Evolutionary conservation across 2,888 invertebrate genomes (phyloP), one percentile per base, ranked within the genome.

Genomic region (Mythimna loreyi): DNA sequence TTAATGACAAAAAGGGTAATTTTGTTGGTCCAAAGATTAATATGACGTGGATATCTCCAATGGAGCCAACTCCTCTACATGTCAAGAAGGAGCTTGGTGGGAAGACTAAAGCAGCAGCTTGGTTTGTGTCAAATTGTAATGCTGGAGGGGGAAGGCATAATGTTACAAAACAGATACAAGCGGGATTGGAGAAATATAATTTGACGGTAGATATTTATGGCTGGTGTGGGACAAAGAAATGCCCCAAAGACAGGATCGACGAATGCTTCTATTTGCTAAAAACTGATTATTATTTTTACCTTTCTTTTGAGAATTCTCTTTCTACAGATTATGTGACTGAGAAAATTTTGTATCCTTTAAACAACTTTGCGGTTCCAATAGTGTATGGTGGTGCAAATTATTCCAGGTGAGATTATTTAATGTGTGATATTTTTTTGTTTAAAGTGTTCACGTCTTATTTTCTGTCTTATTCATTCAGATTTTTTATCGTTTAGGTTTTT

Each of bases 321-420:
- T 80, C 88, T 43, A 89, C 90, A 60, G 95, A 96, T 79, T 95
- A 93, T 67, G 93, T 95, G 13, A 92, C 94, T 0, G 94, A 94
- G 65, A 92, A 92, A 60, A 55, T 94, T 59, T 71, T 94, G 71
- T 86, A 92, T 79, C 89, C 96, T 2, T 85, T 96, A 59, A 96
- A 96, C 78, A 96, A 97, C 90, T 96, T 96, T 84, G 93, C 97
- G 3, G 94, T 97, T 23, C 97, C 97, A 0, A 96, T 97, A 40
- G 97, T 97, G 9, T 97, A 96, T 92, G 97, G 97, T 3, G 97
- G 97, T n/a, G 96, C 96, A 28, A 96, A 97, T 91, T 97, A 97
- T 90, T 90, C 89, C 2, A 91, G 94, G 94, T 94, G 85, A 79
- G 72, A n/a, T 49, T 30, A n/a, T 5, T 52, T 28, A 6, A 25